phyloP scores from a whole-genome alignment of 1,140 invertebrate species.

The Trialeurodes vaporariorum region DNA sequence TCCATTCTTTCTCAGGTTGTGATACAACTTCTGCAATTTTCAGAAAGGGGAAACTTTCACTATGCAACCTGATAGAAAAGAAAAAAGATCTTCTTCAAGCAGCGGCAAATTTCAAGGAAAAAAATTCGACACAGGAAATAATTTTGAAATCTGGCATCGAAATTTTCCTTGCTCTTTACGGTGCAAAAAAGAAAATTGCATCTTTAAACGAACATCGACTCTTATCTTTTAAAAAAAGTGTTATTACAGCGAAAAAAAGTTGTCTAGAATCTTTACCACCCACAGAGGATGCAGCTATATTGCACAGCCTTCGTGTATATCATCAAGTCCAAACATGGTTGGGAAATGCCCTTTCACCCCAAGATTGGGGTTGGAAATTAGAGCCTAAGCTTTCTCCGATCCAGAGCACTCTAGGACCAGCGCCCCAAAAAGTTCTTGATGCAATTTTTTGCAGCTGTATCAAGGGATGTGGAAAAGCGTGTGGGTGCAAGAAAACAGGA shows the following conservation, averaged over 20 bases:
- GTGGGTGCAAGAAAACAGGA: conserved; percentile 1
- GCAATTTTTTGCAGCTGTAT: conserved; percentile 5
- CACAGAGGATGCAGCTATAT: not conserved
- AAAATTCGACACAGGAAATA: conserved; percentile 2
- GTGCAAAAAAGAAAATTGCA: conserved; percentile 4
- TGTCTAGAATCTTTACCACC: not conserved
- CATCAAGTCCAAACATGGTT: conserved; percentile 9
- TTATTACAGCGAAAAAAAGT: conserved; percentile 6
- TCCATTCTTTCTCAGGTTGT: conserved; percentile 19
- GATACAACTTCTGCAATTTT: conserved; percentile 21
- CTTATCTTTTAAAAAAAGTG: not conserved
- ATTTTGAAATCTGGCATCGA: conserved; percentile 9
- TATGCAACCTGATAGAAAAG: conserved; percentile 10
- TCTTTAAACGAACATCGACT: conserved; percentile 7
- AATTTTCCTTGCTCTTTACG: conserved; percentile 7
- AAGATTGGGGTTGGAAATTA: conserved; percentile 11
- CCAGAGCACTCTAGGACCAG: conserved; percentile 2
- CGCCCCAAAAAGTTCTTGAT: not conserved
- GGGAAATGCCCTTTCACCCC: not conserved
- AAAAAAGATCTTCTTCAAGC: conserved; percentile 7
- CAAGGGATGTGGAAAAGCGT: conserved; percentile 2
- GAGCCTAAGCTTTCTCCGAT: not conserved
- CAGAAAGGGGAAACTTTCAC: conserved; percentile 16
- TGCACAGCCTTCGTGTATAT: conserved; percentile 1
- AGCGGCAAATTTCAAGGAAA: conserved; percentile 1